Evolutionary conservation across 37 sponge, comb jelly and placozoan genomes (phyloP), one percentile per base, ranked within the genome.

Genomic region (Agelas oroides): DNA sequence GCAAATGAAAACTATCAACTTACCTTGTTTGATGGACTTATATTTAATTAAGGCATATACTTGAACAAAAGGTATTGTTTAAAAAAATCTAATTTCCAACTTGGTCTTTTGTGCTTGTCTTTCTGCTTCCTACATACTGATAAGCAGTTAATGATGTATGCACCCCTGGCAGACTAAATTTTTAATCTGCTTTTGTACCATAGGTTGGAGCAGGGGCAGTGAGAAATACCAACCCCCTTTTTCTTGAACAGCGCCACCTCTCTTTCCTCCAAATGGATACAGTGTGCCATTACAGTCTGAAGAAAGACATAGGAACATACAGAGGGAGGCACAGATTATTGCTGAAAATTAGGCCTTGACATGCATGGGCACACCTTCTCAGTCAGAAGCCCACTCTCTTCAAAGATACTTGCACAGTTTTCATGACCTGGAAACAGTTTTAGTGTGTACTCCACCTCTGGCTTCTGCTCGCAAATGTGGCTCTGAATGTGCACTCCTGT

Each of bases 171-270:
- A n/a, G n/a, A n/a, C n/a, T n/a, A n/a, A 46, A 12, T 12, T 3
- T 8, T 8, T n/a, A n/a, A n/a, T n/a, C n/a, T n/a, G n/a, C 46
- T 3, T 3, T 8, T 46, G 3, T 46, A 84, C 88, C 68, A 65
- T 31, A 83, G 58, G 64, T 92, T 92, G 56, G 92, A 92, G 70
- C 40, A 64, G 19, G 92, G 92, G 56, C 92, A 92, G 79, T 92
- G 92, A 23, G 75, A 76, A 16, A 92, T 76, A 19, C 88, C 92
- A 18, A 83, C 85, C 18, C 54, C 41, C 21, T 54, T 73, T 40
- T 77, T 63, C 23, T 78, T 70, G 39, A 83, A 83, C 16, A 88
- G 23, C 1, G 71, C 41, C 25, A 91, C 5, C 64, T 91, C 91
- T 2, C 58, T 40, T n/a, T 80, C 82, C 2, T 36, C 60, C 81